Percentiles rank a stretch among this genome's conserved stretches.
These are phyloP conservation scores for Sprattus sprattus DNA, from an alignment of 2,113 vertebrate species.

Conservation along the genomic window DNA sequence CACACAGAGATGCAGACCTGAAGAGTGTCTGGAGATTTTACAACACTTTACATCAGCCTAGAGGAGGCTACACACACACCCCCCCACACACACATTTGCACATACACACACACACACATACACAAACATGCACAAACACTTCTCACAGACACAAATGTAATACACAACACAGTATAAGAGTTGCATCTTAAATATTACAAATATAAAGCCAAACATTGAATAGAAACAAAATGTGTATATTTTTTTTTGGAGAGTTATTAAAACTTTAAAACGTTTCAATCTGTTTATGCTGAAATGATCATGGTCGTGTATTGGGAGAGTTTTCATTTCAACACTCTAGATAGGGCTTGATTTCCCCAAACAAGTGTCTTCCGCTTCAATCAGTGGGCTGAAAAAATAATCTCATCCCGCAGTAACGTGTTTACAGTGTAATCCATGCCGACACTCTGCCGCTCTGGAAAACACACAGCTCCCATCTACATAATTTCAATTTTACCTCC, in stretches of 20 bases:
- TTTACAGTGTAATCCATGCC: not conserved
- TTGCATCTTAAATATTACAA: too few species aligned
- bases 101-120: too few species aligned
- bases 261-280: not conserved
- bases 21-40: too few species aligned
- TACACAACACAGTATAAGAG: too few species aligned
- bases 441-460: not conserved
- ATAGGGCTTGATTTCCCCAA: not conserved
- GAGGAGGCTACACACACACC: too few species aligned
- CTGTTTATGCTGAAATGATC: not conserved
- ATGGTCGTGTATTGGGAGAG: not conserved
- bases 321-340: not conserved
- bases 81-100: too few species aligned
- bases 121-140: too few species aligned
- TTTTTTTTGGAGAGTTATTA: too few species aligned
- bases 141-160: too few species aligned
- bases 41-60: too few species aligned
- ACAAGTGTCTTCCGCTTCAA: not conserved
- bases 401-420: not conserved
- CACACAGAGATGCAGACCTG: too few species aligned
- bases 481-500: conserved; percentile 5
- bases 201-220: too few species aligned
- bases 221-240: not conserved
- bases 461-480: not conserved
- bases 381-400: not conserved